Evolutionary conservation across 2,797 vertebrate genomes (phyloP), one percentile per base, ranked within the genome.

Genomic region (Taeniopygia guttata): DNA sequence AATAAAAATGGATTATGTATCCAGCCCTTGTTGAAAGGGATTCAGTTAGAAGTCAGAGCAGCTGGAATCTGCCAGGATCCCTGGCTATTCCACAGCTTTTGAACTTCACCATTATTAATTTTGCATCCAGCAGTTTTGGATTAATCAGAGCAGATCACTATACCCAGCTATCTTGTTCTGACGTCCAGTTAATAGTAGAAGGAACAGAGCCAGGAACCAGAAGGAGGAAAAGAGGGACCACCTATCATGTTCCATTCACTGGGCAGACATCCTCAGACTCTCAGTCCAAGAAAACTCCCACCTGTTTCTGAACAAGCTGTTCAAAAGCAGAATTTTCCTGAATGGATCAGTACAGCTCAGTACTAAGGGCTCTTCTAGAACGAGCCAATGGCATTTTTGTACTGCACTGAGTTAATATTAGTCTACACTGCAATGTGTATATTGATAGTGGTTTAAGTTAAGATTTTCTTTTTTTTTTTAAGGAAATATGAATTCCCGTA

Each of bases 401-500:
- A 64, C 67, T 67, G 32, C 46, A 60, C 77, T 62, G 60, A 88
- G 62, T 92, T 89, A 79, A 11, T 69, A 86, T 51, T 74, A 72
- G 60, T 77, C 83, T 79, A 43, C 15, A 11, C 45, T 84, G 67
- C 30, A 54, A 56, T 38, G 55, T 84, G 70, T 87, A 42, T 51
- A 60, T 82, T 89, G 87, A 95, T 49, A 87, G 64, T 69, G 68
- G 64, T 90, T 95, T 56, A 80, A 96, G 84, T 87, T 82, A 60
- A 45, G 29, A 23, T 15, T 90, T 54, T 72, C 51, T 10, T 27
- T 16, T 51, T 27, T 55, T 18, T 43, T 80, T 30, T 62, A 7
- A 74, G 90, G 94, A 87, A 86, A 87, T 82, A 67, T 82, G 93
- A 97, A 97, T 96, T 97, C 97, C 97, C 97, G n/a, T 94, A 89